Conservation (phyloP, 2,888 invertebrate genomes). For the Lamproptera curius region DNA sequence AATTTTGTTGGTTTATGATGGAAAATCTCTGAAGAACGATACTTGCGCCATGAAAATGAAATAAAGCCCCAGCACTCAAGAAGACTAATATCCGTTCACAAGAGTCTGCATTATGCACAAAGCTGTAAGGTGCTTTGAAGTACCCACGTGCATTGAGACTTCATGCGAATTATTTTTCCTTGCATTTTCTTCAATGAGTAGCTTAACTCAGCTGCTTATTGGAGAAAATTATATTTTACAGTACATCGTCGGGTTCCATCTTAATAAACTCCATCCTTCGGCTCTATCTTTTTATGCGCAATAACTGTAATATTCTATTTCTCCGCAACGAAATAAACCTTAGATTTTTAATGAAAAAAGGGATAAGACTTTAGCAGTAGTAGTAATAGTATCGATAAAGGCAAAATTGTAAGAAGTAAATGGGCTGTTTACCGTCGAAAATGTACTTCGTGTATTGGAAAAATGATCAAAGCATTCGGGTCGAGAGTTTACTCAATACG, state of each 20-base stretch:
- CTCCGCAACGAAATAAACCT: neutral
- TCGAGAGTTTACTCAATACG: conserved; percentile 1
- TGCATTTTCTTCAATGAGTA: too few species aligned
- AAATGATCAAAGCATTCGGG: conserved; percentile 1
- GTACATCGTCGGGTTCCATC: neutral
- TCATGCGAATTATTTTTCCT: too few species aligned
- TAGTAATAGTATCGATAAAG: too few species aligned
- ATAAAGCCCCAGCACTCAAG: too few species aligned
- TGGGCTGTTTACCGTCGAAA: neutral
- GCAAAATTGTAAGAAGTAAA: neutral
- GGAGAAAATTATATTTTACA: neutral
- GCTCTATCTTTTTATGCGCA: neutral
- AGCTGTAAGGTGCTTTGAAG: too few species aligned
- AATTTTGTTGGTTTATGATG: too few species aligned
- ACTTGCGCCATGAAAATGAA: too few species aligned
- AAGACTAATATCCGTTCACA: too few species aligned
- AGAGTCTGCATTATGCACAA: too few species aligned
- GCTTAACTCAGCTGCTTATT: too few species aligned
- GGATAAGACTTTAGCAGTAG: neutral
- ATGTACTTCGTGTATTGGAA: neutral
- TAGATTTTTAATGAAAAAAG: neutral
- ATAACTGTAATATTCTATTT: neutral
- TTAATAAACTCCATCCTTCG: neutral
- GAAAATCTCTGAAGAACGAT: too few species aligned
- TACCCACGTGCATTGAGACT: too few species aligned